Conservation (phyloP, 1,140 invertebrate genomes). For the Tigriopus japonicus region DNA sequence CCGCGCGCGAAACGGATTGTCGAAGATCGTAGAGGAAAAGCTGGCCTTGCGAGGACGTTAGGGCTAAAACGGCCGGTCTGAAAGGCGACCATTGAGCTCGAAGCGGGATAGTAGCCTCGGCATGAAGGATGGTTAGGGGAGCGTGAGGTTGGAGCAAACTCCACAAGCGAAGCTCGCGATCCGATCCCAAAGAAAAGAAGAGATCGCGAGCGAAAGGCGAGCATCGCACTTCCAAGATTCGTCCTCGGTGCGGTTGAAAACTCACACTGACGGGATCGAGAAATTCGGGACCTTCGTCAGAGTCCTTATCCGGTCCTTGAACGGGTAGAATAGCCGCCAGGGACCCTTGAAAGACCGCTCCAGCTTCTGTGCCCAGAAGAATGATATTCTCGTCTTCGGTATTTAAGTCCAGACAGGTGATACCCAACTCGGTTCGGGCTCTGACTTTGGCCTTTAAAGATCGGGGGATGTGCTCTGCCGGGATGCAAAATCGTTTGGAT, state of each 20-base stretch:
- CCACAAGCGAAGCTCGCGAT: not conserved
- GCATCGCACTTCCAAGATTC: not conserved
- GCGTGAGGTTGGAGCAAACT: not conserved
- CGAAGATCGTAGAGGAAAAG: not conserved
- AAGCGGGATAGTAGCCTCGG: not conserved
- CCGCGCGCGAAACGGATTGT: not conserved
- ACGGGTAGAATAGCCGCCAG: not conserved
- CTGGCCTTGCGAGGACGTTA: not conserved
- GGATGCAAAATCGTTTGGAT: not conserved
- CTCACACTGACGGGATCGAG: not conserved
- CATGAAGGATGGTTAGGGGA: not conserved
- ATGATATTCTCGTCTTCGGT: not conserved
- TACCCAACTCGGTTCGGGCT: not conserved
- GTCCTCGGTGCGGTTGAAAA: not conserved
- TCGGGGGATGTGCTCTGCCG: not conserved
- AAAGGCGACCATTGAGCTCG: not conserved
- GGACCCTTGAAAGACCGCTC: not conserved
- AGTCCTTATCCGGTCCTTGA: not conserved
- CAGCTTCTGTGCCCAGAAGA: not conserved
- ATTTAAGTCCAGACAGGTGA: not conserved
- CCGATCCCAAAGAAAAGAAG: conserved; percentile 1
- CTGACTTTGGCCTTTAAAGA: not conserved
- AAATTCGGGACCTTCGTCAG: not conserved
- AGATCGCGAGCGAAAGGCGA: not conserved
- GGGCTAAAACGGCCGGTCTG: not conserved